A percentile compares a stretch with the other conserved stretches of the same genome.
Conservation (phyloP, 2,113 vertebrate genomes). For the Monopterus albus region DNA sequence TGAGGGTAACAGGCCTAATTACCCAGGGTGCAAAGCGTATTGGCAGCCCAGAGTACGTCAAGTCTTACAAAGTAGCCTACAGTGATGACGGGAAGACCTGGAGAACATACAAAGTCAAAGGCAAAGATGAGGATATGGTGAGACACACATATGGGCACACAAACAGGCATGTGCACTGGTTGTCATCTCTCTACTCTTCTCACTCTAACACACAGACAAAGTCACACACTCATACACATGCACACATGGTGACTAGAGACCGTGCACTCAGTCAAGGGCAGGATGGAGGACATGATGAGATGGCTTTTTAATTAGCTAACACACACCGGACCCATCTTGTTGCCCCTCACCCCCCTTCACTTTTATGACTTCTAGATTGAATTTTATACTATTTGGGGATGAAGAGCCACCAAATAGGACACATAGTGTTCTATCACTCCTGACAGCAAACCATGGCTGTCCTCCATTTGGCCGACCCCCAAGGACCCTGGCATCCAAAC, state of each 20-base stretch:
- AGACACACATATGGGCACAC: slow-evolving; percentile 61
- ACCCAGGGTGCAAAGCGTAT: slow-evolving; percentile 99
- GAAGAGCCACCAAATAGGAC: slow-evolving; percentile 73
- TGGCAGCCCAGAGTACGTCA: slow-evolving; percentile 97
- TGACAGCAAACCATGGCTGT: slow-evolving; percentile 68
- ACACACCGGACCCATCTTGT: slow-evolving; percentile 70
- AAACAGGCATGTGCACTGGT: slow-evolving; percentile 2
- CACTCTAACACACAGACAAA: slow-evolving; percentile 27
- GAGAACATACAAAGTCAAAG: slow-evolving; percentile 95
- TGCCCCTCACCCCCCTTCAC: slow-evolving; percentile 63
- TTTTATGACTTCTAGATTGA: slow-evolving; percentile 79
- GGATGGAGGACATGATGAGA: slow-evolving; percentile 91
- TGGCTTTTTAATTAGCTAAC: slow-evolving; percentile 82
- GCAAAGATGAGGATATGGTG: slow-evolving; percentile 94
- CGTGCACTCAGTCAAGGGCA: slow-evolving; percentile 90
- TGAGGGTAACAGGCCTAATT: slow-evolving; percentile 97
- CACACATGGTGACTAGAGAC: slow-evolving; percentile 75
- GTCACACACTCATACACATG: slow-evolving; percentile 28
- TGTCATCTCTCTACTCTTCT: slow-evolving; percentile 22
- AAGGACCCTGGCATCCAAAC: slow-evolving; percentile 47
- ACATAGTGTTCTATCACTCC: slow-evolving; percentile 71
- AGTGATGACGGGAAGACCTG: slow-evolving; percentile 96
- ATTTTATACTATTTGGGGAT: slow-evolving; percentile 80
- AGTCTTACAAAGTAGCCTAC: slow-evolving; percentile 98
- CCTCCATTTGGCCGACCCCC: slow-evolving; percentile 51